Evolutionary conservation across 2,888 invertebrate species (phyloP).

Genomic region (Agriopis aurantiaria): DNA sequence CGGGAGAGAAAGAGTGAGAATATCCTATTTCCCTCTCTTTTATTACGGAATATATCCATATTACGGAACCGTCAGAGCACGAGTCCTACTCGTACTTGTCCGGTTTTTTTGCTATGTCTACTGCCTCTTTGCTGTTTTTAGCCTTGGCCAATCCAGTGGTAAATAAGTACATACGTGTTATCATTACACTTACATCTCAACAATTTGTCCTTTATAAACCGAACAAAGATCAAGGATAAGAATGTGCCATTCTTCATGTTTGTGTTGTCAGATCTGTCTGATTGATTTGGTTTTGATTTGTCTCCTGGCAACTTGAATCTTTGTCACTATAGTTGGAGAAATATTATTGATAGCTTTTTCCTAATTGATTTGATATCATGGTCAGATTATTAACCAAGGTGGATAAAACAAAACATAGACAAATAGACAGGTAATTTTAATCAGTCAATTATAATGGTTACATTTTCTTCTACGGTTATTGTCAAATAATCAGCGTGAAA

Average conservation of each 20-base stretch:
- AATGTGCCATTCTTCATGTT: constrained; percentile 17
- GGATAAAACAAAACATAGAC: neutral
- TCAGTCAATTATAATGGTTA: too few relatives aligned
- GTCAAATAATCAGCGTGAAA: too few relatives aligned
- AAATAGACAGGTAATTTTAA: neutral
- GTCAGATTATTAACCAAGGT: constrained; percentile 2
- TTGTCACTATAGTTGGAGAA: constrained; percentile 2
- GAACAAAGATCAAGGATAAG: constrained; percentile 20
- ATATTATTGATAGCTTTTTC: constrained; percentile 5
- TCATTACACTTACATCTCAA: neutral
- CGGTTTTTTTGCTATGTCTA: too few relatives aligned
- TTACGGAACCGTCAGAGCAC: too few relatives aligned
- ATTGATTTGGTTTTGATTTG: too few relatives aligned
- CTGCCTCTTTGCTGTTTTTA: neutral
- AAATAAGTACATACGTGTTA: neutral
- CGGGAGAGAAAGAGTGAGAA: too few relatives aligned
- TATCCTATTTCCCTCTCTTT: too few relatives aligned
- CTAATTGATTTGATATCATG: neutral
- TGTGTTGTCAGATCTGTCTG: constrained; percentile 5
- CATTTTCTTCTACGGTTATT: too few relatives aligned
- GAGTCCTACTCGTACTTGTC: too few relatives aligned
- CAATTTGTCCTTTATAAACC: constrained; percentile 11
- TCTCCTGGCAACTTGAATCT: constrained; percentile 1
- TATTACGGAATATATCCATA: too few relatives aligned
- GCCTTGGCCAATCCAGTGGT: neutral